Evolutionary conservation across 2,888 invertebrate genomes (phyloP).

Genomic region (Clepsis dumicolana): DNA sequence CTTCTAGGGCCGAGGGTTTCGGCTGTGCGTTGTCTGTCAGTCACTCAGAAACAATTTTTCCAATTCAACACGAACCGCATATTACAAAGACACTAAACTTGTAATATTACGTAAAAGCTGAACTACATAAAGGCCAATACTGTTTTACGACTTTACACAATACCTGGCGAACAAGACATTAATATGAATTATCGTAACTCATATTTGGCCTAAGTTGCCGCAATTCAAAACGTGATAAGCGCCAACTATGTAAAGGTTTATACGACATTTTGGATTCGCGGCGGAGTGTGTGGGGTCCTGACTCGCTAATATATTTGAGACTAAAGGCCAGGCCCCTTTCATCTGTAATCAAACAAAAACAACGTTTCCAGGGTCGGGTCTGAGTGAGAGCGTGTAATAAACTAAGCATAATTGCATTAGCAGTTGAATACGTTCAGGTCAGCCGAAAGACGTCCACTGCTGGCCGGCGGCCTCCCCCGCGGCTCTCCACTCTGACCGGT

Average conservation of each 20-base stretch:
- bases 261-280: constrained; percentile 48
- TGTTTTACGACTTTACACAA: constrained; percentile 35
- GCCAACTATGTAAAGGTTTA: constrained; percentile 30
- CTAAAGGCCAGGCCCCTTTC: constrained; percentile 58
- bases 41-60: too few species aligned
- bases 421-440: too few species aligned
- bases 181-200: constrained; percentile 40
- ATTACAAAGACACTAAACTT: constrained; percentile 5
- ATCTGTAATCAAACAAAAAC: constrained; percentile 58
- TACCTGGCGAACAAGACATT: constrained; percentile 35
- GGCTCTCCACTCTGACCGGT: too few species aligned
- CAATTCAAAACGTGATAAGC: constrained; percentile 11
- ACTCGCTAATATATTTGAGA: constrained; percentile 49
- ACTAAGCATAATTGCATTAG: neutral
- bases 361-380: constrained; percentile 44
- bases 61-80: neutral
- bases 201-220: constrained; percentile 42
- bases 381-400: constrained; percentile 47
- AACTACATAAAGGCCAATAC: constrained; percentile 27
- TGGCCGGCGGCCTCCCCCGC: too few species aligned
- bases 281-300: constrained; percentile 44
- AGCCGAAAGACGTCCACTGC: too few species aligned
- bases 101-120: constrained; percentile 29
- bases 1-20: too few species aligned
- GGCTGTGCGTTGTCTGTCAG: too few species aligned